A percentile compares a stretch with the other conserved stretches of the same genome.
Evolutionary conservation across 1,140 invertebrate genomes (phyloP).

Genomic region (Pogonomyrmex californicus): DNA sequence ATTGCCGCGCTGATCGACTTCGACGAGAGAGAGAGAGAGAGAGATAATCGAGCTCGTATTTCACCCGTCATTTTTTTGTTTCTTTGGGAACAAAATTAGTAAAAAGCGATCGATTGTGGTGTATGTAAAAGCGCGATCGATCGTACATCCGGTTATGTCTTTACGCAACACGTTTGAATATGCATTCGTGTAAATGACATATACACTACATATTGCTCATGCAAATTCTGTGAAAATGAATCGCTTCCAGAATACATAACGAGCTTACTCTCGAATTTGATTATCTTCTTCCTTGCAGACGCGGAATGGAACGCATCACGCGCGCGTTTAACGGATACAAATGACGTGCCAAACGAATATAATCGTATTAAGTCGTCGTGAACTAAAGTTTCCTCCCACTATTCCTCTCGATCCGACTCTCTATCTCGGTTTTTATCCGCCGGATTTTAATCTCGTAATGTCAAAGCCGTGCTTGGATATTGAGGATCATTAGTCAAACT

Average conservation of each 20-base stretch:
- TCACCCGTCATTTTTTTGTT: slow-evolving; percentile 68
- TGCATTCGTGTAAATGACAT: not conserved
- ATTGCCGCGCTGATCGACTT: slow-evolving; percentile 72
- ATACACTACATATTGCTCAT: not conserved
- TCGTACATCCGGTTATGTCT: not conserved
- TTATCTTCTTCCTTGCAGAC: slow-evolving; percentile 8
- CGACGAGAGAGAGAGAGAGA: slow-evolving; percentile 64
- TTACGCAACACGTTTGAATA: not conserved
- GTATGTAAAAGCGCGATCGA: not conserved
- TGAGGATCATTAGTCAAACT: slow-evolving; percentile 86
- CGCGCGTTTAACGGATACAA: slow-evolving; percentile 76
- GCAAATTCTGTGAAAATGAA: slow-evolving; percentile 21
- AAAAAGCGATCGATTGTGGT: slow-evolving; percentile 26
- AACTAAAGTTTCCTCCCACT: slow-evolving; percentile 62
- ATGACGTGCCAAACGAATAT: slow-evolving; percentile 72
- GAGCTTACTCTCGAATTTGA: slow-evolving; percentile 34
- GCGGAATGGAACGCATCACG: not conserved
- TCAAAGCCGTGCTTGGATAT: slow-evolving; percentile 84
- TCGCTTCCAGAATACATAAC: not conserved
- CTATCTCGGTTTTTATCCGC: slow-evolving; percentile 72
- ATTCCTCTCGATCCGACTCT: slow-evolving; percentile 58
- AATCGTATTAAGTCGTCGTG: slow-evolving; percentile 73
- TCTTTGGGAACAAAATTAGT: not conserved
- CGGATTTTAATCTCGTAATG: slow-evolving; percentile 86
- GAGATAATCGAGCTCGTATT: slow-evolving; percentile 70